A percentile compares a stretch with the other conserved stretches of the same genome.
phyloP scores from a whole-genome alignment of 2,888 invertebrate species.

The Tolmerus cingulatus region DNA sequence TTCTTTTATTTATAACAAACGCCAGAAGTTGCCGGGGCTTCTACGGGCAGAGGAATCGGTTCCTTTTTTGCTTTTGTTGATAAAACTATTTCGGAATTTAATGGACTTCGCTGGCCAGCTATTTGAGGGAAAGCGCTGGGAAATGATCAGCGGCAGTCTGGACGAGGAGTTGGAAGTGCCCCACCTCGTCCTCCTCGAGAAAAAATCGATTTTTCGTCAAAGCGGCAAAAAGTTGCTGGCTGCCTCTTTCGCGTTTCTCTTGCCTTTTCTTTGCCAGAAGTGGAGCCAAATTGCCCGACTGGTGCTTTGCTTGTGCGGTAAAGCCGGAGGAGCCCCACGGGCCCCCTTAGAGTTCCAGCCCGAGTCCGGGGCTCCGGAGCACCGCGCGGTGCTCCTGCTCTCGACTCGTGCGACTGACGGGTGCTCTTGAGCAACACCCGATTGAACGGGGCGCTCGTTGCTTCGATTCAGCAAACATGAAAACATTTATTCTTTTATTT shows the following conservation, averaged over 20 bases:
- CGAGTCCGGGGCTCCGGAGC: neutral
- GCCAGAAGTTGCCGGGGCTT: neutral
- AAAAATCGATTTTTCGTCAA: conserved; percentile 22
- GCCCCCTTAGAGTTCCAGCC: neutral
- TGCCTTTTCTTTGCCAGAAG: neutral
- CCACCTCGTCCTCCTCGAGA: neutral
- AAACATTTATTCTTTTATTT: neutral
- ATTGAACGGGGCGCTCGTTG: neutral
- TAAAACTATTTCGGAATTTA: neutral
- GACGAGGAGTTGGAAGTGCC: neutral
- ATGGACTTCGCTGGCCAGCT: neutral
- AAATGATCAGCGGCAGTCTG: neutral
- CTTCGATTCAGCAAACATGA: conserved; percentile 4
- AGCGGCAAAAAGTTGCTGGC: neutral
- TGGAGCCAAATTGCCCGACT: neutral
- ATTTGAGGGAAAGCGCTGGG: neutral
- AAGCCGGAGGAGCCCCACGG: neutral
- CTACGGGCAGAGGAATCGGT: neutral
- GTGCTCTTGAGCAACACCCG: neutral
- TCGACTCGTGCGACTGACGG: neutral
- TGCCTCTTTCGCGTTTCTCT: neutral
- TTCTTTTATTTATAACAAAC: neutral
- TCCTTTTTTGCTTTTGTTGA: neutral
- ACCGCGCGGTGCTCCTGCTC: neutral
- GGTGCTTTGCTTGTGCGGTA: neutral